These are phyloP conservation scores for Tribolium castaneum DNA, from an alignment of 1,140 invertebrate species.

Conservation along the genomic window DNA sequence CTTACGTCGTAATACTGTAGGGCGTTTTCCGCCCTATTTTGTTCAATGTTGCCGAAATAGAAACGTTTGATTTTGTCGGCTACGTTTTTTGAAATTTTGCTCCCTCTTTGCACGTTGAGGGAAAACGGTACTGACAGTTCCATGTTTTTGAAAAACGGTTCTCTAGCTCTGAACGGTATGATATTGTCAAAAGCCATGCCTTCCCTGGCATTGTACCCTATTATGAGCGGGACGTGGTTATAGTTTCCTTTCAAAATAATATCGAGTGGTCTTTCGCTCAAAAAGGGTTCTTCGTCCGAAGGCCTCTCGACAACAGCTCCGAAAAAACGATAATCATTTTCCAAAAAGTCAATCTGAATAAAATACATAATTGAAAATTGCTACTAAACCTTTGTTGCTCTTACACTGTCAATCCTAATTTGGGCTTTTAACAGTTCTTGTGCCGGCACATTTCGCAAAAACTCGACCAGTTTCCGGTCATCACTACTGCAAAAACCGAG, in stretches of 20 bases:
- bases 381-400: background rate
- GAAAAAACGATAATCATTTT: conserved; percentile 47
- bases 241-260: conserved; percentile 63
- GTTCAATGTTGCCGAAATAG: conserved; percentile 63
- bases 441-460: conserved; percentile 64
- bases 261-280: conserved; percentile 62
- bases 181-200: conserved; percentile 62
- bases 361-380: background rate
- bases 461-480: conserved; percentile 54
- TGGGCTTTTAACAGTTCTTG: conserved; percentile 59
- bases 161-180: conserved; percentile 53
- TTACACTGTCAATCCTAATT: conserved; percentile 48
- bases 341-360: conserved; percentile 11
- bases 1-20: background rate
- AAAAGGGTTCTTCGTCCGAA: conserved; percentile 59
- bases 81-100: conserved; percentile 54
- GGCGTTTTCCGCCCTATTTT: conserved; percentile 6
- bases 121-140: conserved; percentile 61
- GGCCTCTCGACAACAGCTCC: conserved; percentile 65
- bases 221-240: conserved; percentile 69
- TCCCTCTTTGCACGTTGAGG: conserved; percentile 33
- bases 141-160: conserved; percentile 60
- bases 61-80: conserved; percentile 64
- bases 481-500: background rate
- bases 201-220: conserved; percentile 71